Evolutionary conservation across 2,888 invertebrate genomes (phyloP).

Genomic region (Sphecodes monilicornis): DNA sequence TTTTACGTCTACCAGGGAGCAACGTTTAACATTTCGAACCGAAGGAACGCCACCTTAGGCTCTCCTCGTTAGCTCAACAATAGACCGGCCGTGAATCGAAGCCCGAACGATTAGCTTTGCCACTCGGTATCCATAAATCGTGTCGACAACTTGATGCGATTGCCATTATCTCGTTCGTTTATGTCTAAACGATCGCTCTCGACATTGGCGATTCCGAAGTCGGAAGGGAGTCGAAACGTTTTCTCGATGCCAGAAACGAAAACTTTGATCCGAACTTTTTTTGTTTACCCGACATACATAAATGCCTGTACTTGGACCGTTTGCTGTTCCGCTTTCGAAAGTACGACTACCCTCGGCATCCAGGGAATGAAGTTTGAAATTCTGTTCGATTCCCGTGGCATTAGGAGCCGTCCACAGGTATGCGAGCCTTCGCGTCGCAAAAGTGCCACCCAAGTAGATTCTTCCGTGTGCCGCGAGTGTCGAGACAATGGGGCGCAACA

Average conservation of each 20-base stretch:
- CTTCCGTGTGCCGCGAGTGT: conserved; percentile 1
- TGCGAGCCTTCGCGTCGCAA: not conserved
- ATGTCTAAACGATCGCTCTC: too few relatives aligned
- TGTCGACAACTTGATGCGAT: not conserved
- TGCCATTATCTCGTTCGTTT: not conserved
- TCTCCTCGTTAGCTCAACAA: not conserved
- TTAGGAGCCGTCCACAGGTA: not conserved
- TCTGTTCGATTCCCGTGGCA: not conserved
- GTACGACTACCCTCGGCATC: not conserved
- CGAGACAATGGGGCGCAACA: conserved; percentile 12
- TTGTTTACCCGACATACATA: not conserved
- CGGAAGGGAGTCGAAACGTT: too few relatives aligned
- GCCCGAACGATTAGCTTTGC: not conserved
- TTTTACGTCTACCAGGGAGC: conserved; percentile 18
- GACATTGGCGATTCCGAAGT: too few relatives aligned
- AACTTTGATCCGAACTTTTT: not conserved
- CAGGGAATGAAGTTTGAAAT: not conserved
- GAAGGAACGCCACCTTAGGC: conserved; percentile 4
- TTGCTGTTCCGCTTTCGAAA: not conserved
- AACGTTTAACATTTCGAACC: conserved; percentile 16
- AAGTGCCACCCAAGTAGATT: conserved; percentile 11
- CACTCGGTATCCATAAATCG: not conserved
- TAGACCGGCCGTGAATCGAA: not conserved
- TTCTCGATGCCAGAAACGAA: not conserved
- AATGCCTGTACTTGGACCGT: not conserved